phyloP scores from a whole-genome alignment of 2,113 vertebrate species.

The Falcunculus frontatus region DNA sequence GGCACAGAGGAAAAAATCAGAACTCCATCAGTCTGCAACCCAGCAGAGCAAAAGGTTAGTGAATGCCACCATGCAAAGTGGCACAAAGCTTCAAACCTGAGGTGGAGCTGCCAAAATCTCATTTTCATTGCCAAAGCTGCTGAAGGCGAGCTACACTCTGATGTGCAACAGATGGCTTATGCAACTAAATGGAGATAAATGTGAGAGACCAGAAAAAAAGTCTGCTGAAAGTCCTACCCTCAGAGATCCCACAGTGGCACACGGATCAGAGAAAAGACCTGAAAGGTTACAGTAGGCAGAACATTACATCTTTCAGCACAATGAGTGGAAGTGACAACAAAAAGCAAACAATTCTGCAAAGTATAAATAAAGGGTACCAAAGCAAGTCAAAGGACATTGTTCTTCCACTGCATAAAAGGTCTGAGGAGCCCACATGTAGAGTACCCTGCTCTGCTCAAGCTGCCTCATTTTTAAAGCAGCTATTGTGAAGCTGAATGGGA shows the following conservation, averaged over 20 bases:
- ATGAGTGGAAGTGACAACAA: background rate
- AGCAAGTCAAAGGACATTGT: background rate
- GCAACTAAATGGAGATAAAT: background rate
- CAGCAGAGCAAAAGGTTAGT: background rate
- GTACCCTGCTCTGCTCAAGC: background rate
- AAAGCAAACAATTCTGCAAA: background rate
- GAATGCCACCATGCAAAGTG: background rate
- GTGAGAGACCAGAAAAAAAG: background rate
- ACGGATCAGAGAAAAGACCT: background rate
- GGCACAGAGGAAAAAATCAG: background rate
- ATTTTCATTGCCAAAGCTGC: background rate
- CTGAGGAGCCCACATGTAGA: background rate
- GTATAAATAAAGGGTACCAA: background rate
- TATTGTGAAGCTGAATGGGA: background rate
- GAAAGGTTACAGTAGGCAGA: background rate
- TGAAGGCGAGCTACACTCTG: background rate
- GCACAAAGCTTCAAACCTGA: background rate
- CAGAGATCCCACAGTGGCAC: background rate
- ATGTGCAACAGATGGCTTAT: constrained; percentile 20
- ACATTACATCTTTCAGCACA: background rate
- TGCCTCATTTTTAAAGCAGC: background rate
- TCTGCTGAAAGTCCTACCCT: background rate
- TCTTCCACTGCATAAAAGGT: background rate
- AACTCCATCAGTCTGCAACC: background rate
- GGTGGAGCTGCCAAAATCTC: background rate